A percentile compares a stretch with the other conserved stretches of the same genome.
Evolutionary conservation across 1,140 invertebrate species (phyloP).

Genomic region (Adelges cooleyi): DNA sequence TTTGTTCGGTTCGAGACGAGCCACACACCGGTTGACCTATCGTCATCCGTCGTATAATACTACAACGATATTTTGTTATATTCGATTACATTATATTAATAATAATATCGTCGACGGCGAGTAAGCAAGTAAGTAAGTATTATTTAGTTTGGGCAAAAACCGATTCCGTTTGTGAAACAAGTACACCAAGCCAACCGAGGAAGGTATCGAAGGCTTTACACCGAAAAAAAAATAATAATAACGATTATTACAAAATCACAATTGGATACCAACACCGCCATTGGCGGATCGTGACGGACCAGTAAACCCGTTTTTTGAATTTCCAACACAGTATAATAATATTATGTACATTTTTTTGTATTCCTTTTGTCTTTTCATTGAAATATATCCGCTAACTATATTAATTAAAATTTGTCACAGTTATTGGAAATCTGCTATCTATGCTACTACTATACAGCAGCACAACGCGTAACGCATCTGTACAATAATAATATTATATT

Average conservation of each 20-base stretch:
- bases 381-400: slow-evolving; percentile 21
- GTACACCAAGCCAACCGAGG: too few relatives aligned
- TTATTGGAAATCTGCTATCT: slow-evolving; percentile 13
- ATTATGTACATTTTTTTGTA: too few relatives aligned
- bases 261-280: background rate
- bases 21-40: too few relatives aligned
- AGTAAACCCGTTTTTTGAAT: slow-evolving; percentile 16
- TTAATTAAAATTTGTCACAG: slow-evolving; percentile 25
- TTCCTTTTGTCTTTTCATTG: slow-evolving; percentile 10
- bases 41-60: too few relatives aligned
- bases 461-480: background rate
- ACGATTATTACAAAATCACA: background rate
- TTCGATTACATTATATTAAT: too few relatives aligned
- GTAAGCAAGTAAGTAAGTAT: too few relatives aligned
- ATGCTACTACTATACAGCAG: background rate
- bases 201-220: background rate
- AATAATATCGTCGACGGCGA: too few relatives aligned
- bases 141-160: too few relatives aligned
- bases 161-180: too few relatives aligned
- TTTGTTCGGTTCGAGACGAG: too few relatives aligned
- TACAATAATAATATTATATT: background rate
- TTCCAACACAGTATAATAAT: too few relatives aligned
- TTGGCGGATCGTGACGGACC: slow-evolving; percentile 19
- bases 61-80: too few relatives aligned
- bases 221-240: background rate